Conservation (phyloP, 2,888 invertebrate species). For the Pteria penguin region DNA sequence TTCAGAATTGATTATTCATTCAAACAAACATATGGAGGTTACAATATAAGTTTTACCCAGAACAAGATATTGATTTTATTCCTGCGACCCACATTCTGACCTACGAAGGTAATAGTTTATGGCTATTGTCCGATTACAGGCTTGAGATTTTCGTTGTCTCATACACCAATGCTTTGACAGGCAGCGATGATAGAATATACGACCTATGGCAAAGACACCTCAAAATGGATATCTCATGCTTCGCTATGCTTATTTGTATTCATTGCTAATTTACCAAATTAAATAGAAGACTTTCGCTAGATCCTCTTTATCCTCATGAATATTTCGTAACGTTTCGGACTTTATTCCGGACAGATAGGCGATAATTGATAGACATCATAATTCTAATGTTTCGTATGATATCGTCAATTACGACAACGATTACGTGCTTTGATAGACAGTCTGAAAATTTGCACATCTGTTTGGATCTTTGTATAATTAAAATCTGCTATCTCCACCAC, state of each 20-base stretch:
- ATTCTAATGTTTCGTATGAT: not conserved
- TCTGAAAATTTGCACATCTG: constrained; percentile 38
- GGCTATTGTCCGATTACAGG: no score
- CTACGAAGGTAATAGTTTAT: no score
- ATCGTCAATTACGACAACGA: constrained; percentile 11
- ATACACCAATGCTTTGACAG: no score
- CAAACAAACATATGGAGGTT: no score
- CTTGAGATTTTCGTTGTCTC: no score
- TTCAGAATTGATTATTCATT: no score
- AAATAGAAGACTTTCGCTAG: not conserved
- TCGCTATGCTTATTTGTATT: constrained; percentile 1
- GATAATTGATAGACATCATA: constrained; percentile 24
- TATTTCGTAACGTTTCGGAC: constrained; percentile 18
- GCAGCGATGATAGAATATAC: not conserved
- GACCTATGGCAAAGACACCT: not conserved
- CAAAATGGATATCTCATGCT: not conserved
- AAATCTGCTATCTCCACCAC: constrained; percentile 40
- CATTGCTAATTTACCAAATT: constrained; percentile 29
- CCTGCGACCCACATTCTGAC: no score
- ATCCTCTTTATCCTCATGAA: constrained; percentile 16
- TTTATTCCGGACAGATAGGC: constrained; percentile 17
- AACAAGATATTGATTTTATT: no score
- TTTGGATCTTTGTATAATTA: constrained; percentile 43
- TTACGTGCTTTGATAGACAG: constrained; percentile 36
- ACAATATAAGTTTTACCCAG: no score